Base-by-base conservation (phyloP, 2,888 invertebrate genomes). In the Steromphala cineraria region DNA sequence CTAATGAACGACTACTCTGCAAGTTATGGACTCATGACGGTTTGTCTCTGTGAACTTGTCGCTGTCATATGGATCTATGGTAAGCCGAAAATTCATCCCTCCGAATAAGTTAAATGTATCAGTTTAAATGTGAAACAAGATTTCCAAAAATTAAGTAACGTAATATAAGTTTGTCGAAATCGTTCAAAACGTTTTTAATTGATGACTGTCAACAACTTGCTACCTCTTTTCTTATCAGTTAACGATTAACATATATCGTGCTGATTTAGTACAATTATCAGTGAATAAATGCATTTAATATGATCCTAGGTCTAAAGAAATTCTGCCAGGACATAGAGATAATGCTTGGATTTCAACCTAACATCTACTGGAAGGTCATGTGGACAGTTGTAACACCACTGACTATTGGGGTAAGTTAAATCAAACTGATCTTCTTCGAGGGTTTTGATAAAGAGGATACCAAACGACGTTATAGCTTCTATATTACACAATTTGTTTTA, bases 251-350 rank as follows among this genome's bases (percentile, higher is more conserved):
- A 31, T 17, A 36, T 55, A n/a, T 24, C 52, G 2, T 55, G 4
- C 4, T 3, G 4, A 4, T 10, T 55, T n/a, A 55, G n/a, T n/a
- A n/a, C n/a, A 19, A 19, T 21, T 5, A 21, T 55, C 4, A 55
- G 21, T 5, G n/a, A 19, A 5, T 4, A 55, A 55, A 55, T 10
- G n/a, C 8, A 5, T 55, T 8, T 19, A 5, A 2, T 7, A 4
- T 36, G 4, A 36, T 36, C 10, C 17, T 80, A 90, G 90, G 90
- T n/a, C 81, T 89, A 24, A 82, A 82, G 53, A 84, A 85, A 24
- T 91, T 90, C 79, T 87, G 87, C 67, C 74, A 78, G 5, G 91
- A 91, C 76, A 81, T 90, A 0, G 86, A 90, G 80, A 87, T 91
- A 86, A 91, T 90, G 91, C 52, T 90, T 17, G 91, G 91, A 1